Conservation (phyloP, 2,113 vertebrate species). For the Junco hyemalis region DNA sequence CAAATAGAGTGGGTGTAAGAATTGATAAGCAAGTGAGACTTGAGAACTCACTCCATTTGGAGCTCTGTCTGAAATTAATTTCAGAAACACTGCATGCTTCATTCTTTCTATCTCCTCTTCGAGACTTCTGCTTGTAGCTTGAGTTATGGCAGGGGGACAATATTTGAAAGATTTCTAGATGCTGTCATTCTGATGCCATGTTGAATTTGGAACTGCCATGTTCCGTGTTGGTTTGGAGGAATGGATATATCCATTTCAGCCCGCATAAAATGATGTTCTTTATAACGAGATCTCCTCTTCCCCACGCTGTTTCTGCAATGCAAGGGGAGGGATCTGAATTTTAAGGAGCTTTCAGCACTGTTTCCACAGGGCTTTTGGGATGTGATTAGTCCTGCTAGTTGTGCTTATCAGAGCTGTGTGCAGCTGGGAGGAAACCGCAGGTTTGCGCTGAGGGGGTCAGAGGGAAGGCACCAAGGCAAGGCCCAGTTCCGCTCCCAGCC, state of each 20-base stretch:
- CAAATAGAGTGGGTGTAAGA: neutral
- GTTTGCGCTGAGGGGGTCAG: neutral
- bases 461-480: neutral
- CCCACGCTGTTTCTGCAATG: neutral
- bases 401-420: neutral
- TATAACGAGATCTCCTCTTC: neutral
- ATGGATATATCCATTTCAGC: neutral
- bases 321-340: neutral
- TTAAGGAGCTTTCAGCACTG: neutral
- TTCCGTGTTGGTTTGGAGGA: neutral
- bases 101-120: neutral
- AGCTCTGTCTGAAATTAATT: neutral
- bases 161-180: neutral
- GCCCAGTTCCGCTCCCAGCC: neutral
- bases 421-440: neutral
- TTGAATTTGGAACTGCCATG: neutral
- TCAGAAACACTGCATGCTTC: neutral
- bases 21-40: neutral
- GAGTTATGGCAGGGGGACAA: neutral
- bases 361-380: neutral
- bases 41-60: neutral
- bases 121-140: neutral
- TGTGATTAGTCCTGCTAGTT: neutral
- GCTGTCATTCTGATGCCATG: neutral
- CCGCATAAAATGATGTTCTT: no score